Evolutionary conservation across 2,113 vertebrate species (phyloP).

Genomic region (Rattus norvegicus): GRCr8 NC_086020.1:229482001-229482500

Average conservation of each 20-base stretch:
- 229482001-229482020: neutral
- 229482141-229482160: neutral
- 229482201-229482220: neutral
- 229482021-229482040: neutral
- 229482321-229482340: neutral
- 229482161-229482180: neutral
- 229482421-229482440: neutral
- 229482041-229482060: neutral
- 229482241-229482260: neutral
- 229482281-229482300: neutral
- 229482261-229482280: constrained; percentile 5
- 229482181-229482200: neutral
- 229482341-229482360: neutral
- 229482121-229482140: neutral
- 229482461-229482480: neutral
- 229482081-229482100: neutral
- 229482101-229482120: neutral
- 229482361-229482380: neutral
- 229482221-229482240: neutral
- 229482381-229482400: neutral
- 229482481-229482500: neutral
- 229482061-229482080: neutral
- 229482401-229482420: neutral
- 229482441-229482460: neutral
- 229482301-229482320: neutral